A percentile compares a stretch with the other conserved stretches of the same genome.
Conservation (phyloP, 2,888 invertebrate species). For the Pristionchus maxplancki region DNA sequence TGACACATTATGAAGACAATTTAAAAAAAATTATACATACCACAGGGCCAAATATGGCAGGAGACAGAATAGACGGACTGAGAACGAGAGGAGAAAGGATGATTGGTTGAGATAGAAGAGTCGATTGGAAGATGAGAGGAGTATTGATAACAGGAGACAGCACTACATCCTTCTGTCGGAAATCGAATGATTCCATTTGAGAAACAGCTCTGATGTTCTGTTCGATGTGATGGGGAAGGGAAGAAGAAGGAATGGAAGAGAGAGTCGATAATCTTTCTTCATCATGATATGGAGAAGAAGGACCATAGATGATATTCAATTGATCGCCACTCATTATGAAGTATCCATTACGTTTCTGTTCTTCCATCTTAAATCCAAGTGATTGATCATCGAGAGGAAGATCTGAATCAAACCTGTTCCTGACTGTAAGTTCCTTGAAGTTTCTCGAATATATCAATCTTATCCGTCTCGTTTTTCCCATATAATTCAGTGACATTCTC, state of each 20-base stretch:
- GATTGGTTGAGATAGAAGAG: conserved; percentile 53
- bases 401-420: conserved; percentile 57
- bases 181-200: conserved; percentile 62
- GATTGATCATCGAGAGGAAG: neutral
- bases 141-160: conserved; percentile 56
- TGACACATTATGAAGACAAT: conserved; percentile 25
- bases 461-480: conserved; percentile 60
- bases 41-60: conserved; percentile 73
- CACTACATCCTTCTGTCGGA: conserved; percentile 63
- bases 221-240: conserved; percentile 55
- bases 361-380: conserved; percentile 57
- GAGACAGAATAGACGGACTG: conserved; percentile 69
- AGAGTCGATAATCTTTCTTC: conserved; percentile 40
- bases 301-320: conserved; percentile 67
- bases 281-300: conserved; percentile 59
- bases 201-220: conserved; percentile 67
- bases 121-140: conserved; percentile 42
- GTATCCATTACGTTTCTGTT: conserved; percentile 70
- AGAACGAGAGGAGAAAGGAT: conserved; percentile 70
- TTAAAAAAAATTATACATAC: conserved; percentile 51
- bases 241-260: neutral
- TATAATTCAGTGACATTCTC: conserved; percentile 64
- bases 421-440: conserved; percentile 63
- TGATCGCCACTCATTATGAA: conserved; percentile 65
- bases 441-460: conserved; percentile 65